Evolutionary conservation across 2,888 invertebrate genomes (phyloP), one percentile per base, ranked within the genome.

Genomic region (Hyposoter dolosus): DNA sequence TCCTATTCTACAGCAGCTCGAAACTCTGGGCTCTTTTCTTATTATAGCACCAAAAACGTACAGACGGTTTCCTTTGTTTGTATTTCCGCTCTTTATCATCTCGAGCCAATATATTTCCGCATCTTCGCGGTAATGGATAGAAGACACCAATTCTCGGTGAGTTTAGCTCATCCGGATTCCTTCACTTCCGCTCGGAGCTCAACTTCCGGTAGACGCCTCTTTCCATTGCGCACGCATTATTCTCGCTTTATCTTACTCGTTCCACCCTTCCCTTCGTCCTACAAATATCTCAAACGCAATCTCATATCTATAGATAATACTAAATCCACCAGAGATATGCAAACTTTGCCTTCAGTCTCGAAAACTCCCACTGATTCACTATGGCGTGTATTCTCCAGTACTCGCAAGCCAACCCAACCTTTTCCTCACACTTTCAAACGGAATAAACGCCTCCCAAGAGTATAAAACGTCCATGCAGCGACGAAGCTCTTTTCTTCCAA

Each of bases 151-250:
- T 79, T 71, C 32, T 60, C 9, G 60, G 47, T 32, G 71, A 71
- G 60, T 79, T 79, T 63, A 12, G 60, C 81, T 47, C 65, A 43
- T 56, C 43, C 74, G 81, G 74, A 74, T 72, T 50, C 50, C 50
- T 71, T 56, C 56, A 63, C 45, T 45, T 77, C 68, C 72, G 56
- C 65, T 47, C 32, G 43, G 60, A 71, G 80, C 69, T 81, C 77
- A 84, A 63, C 72, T 81, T 84, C 84, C 84, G 84, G 74, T 82
- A 72, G 74, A 68, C 69, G 82, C 74, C 68, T 78, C 75, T 76
- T 79, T 75, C 74, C 23, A 43, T 23, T 63, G 69, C 84, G 35
- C 32, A 63, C 63, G 53, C 84, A 84, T 84, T 80, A 84, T 84
- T 76, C 69, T 71, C 84, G 50, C 56, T 69, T 80, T 65, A 63